Evolutionary conservation across 30 jellyfish, hydroid and myxozoan genomes (phyloP).

Genomic region (Rhopilema esculentum): DNA sequence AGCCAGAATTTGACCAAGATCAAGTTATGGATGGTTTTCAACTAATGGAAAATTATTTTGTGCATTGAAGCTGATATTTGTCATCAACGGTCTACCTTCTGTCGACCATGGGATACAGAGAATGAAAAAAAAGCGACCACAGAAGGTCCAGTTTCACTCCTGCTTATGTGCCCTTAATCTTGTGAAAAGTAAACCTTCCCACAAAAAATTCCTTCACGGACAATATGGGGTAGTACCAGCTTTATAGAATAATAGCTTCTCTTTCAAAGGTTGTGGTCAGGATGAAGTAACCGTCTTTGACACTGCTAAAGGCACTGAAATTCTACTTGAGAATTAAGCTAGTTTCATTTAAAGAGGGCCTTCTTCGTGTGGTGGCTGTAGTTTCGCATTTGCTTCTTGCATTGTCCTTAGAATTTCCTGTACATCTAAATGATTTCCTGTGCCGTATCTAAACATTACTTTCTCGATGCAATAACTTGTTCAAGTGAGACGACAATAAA

Average conservation of each 20-base stretch:
- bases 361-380: too few species aligned
- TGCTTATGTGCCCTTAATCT: neutral
- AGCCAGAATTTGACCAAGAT: neutral
- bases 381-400: too few species aligned
- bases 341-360: too few species aligned
- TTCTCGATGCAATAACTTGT: too few species aligned
- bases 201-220: conserved; percentile 46
- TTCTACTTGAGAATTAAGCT: too few species aligned
- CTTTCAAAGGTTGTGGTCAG: neutral
- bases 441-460: too few species aligned
- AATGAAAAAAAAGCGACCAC: neutral
- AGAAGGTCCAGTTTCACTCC: neutral
- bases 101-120: neutral
- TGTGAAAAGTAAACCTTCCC: conserved; percentile 1
- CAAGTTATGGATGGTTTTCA: neutral
- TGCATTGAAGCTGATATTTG: neutral
- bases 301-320: too few species aligned
- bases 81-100: neutral
- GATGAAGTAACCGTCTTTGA: neutral
- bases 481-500: too few species aligned
- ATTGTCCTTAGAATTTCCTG: too few species aligned
- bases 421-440: too few species aligned
- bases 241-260: neutral
- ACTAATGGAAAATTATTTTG: neutral
- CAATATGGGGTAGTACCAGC: conserved; percentile 2